Conservation (phyloP, 1,140 invertebrate genomes). For the Thaumatotibia leucotreta region DNA sequence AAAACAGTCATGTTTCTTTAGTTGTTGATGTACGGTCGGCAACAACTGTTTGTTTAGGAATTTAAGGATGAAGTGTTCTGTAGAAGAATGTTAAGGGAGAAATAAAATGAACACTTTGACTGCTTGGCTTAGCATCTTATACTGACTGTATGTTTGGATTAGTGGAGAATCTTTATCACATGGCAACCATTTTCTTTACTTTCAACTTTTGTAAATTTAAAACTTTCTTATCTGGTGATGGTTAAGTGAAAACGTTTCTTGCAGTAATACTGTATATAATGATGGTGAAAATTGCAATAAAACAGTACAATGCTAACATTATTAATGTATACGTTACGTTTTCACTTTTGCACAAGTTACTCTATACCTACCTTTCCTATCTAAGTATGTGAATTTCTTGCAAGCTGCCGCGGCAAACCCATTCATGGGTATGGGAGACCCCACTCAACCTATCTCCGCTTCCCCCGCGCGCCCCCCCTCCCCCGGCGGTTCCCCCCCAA, state of each 20-base stretch:
- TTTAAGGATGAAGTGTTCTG: too few relatives aligned
- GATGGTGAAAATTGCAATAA: not conserved
- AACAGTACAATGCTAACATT: not conserved
- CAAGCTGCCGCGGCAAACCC: constrained; percentile 81
- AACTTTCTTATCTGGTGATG: constrained; percentile 18
- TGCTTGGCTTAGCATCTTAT: too few relatives aligned
- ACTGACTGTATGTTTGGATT: not conserved
- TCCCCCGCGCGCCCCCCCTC: constrained; percentile 71
- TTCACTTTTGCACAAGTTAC: not conserved
- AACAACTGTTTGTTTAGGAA: too few relatives aligned
- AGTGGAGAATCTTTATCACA: not conserved
- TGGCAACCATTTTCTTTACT: constrained; percentile 14
- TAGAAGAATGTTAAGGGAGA: too few relatives aligned
- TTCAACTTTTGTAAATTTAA: not conserved
- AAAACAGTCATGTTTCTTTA: too few relatives aligned
- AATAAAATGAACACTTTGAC: too few relatives aligned
- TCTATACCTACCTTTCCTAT: not conserved
- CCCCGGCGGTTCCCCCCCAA: constrained; percentile 56
- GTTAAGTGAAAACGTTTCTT: constrained; percentile 6
- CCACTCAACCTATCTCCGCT: constrained; percentile 70
- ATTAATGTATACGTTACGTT: not conserved
- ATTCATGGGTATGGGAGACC: constrained; percentile 76
- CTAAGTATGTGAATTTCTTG: constrained; percentile 56
- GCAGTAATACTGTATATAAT: not conserved
- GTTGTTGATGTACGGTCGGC: too few relatives aligned